phyloP scores from a whole-genome alignment of 23 tunicate genomes.

The Halocynthia aurantium region DNA sequence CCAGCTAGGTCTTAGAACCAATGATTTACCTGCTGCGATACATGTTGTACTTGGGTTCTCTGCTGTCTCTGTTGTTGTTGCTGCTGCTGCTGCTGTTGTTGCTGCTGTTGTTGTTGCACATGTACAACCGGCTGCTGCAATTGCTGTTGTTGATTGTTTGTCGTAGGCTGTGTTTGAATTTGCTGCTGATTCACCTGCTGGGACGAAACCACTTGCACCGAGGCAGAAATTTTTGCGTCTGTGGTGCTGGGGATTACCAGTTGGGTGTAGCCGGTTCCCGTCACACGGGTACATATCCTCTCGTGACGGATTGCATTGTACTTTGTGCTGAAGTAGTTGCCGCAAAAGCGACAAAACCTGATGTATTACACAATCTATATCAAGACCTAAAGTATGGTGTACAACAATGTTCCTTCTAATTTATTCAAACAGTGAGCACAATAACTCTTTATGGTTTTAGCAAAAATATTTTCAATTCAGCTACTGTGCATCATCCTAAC shows the following conservation, averaged over 20 bases:
- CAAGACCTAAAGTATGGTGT: no score
- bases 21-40: neutral
- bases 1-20: no score
- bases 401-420: no score
- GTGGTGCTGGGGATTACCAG: neutral
- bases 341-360: conserved; percentile 91
- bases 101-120: conserved; percentile 37
- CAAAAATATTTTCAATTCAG: neutral
- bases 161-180: neutral
- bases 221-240: neutral
- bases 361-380: neutral
- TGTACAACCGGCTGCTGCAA: neutral
- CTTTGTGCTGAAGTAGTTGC: conserved; percentile 86
- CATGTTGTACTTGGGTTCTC: conserved; percentile 11
- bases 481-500: neutral
- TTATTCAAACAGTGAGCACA: neutral
- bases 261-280: conserved; percentile 2
- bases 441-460: neutral
- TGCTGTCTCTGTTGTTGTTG: conserved; percentile 13
- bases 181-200: neutral
- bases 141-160: neutral
- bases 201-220: neutral
- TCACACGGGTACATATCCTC: conserved; percentile 67
- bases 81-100: conserved; percentile 35
- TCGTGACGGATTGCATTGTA: conserved; percentile 93